Evolutionary conservation across 2,888 invertebrate species (phyloP).

Genomic region (Pedicia rivosa): DNA sequence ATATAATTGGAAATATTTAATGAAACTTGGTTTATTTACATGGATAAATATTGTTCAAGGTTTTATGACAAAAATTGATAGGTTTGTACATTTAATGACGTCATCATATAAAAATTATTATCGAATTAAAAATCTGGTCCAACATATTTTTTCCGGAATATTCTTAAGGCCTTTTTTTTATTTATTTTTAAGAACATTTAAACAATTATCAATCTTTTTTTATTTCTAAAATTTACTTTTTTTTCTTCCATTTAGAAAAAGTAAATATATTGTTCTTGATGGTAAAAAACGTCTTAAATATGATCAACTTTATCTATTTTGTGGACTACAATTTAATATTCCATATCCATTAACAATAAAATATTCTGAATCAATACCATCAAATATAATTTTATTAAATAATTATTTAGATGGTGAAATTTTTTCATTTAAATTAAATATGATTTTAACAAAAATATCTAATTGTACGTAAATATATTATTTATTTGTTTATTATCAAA

Average conservation of each 20-base stretch:
- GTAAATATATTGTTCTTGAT: constrained; percentile 39
- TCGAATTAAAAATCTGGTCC: too few relatives aligned
- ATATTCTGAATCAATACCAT: constrained; percentile 27
- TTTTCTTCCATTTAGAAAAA: constrained; percentile 28
- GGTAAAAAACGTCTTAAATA: constrained; percentile 29
- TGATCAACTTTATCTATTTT: constrained; percentile 38
- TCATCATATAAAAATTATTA: too few relatives aligned
- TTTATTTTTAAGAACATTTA: too few relatives aligned
- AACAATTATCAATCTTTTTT: too few relatives aligned
- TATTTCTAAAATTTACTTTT: constrained; percentile 2
- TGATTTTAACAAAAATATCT: constrained; percentile 18
- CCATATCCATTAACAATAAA: constrained; percentile 21
- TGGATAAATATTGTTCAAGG: constrained; percentile 50
- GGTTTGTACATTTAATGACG: constrained; percentile 27
- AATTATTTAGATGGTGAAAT: constrained; percentile 34
- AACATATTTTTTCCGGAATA: too few relatives aligned
- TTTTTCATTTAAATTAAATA: constrained; percentile 3
- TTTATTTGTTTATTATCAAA: too few relatives aligned
- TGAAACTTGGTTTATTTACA: constrained; percentile 39
- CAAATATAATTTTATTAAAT: constrained; percentile 47
- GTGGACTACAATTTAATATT: constrained; percentile 40
- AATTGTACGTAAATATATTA: too few relatives aligned
- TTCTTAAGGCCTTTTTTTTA: too few relatives aligned
- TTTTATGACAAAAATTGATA: constrained; percentile 38
- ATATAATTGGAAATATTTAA: constrained; percentile 37